Base-by-base conservation (phyloP, 2,797 vertebrate genomes). In the Esox lucius region DNA sequence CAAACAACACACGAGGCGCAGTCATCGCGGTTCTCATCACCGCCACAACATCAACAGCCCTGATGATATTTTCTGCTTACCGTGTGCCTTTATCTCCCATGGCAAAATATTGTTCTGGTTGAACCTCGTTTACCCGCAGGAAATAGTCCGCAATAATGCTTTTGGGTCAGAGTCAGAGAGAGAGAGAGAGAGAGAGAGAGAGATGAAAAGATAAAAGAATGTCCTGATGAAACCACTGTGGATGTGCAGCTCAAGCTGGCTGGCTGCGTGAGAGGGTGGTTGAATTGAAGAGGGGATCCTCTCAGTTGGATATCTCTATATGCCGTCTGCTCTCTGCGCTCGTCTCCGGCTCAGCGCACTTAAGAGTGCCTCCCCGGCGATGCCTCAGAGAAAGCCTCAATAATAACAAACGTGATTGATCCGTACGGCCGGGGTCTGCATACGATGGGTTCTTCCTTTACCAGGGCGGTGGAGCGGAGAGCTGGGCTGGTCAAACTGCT, bases 81-180 rank as follows among this genome's bases (percentile, higher is more conserved):
- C 88, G 83, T 61, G 88, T 89, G 72, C 88, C 88, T 85, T 88
- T 88, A 83, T 89, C 88, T 2, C 83, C 86, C 88, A 89, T 89
- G 62, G 75, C 70, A 71, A 75, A 39, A 24, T 75, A 66, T 72
- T 53, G 72, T 19, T 62, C 68, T 42, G 69, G 68, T 71, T 72
- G 73, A 69, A 72, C 22, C 28, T 62, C 48, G 56, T 76, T 81
- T 48, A 76, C 75, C 77, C 59, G 24, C 7, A 67, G 73, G 49
- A 71, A 48, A 78, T 53, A 71, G 51, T 11, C 51, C 3, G 31
- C 33, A 28, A 70, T 31, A 31, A 6, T 12, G 70, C 39, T 71
- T 19, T 22, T 51, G 22, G 53, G 39, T 22, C 70, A 15, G 19
- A 70, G 24, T 70, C 39, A 48, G 68, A 80, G 19, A 17, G 2